Conservation (phyloP, 2,888 invertebrate genomes). For the Thera obeliscata region DNA sequence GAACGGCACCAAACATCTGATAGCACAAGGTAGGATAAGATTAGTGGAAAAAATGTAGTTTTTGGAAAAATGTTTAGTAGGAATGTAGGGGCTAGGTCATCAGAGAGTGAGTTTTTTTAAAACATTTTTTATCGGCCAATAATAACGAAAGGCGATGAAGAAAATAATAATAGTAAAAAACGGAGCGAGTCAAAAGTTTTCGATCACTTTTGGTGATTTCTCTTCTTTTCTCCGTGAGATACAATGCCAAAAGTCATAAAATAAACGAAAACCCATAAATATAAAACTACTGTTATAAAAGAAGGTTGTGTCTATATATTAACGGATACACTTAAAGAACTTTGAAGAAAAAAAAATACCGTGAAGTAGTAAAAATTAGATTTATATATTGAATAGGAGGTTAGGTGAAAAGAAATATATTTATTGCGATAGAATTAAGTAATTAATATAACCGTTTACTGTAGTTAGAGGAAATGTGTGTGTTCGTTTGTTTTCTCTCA, state of each 20-base stretch:
- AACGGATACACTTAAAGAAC: constrained; percentile 70
- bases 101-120: constrained; percentile 72
- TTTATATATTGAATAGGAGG: constrained; percentile 74
- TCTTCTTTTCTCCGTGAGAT: constrained; percentile 55
- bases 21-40: constrained; percentile 73
- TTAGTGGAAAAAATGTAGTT: constrained; percentile 77
- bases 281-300: constrained; percentile 72
- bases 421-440: constrained; percentile 75
- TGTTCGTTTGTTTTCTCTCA: constrained; percentile 42
- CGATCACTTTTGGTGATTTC: constrained; percentile 53
- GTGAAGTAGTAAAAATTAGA: constrained; percentile 74
- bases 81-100: constrained; percentile 63
- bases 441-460: constrained; percentile 77
- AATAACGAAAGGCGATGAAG: constrained; percentile 49
- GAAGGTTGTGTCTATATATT: constrained; percentile 81
- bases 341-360: constrained; percentile 50
- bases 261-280: constrained; percentile 56
- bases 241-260: constrained; percentile 76
- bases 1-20: constrained; percentile 65
- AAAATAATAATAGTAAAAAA: constrained; percentile 45
- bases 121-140: constrained; percentile 68
- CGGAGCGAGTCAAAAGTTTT: constrained; percentile 44
- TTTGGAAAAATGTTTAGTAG: constrained; percentile 83
- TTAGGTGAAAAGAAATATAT: constrained; percentile 81
- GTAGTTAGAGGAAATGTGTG: constrained; percentile 62